Evolutionary conservation across 2,888 invertebrate genomes (phyloP), one percentile per base, ranked within the genome.

Genomic region (Hedya salicella): DNA sequence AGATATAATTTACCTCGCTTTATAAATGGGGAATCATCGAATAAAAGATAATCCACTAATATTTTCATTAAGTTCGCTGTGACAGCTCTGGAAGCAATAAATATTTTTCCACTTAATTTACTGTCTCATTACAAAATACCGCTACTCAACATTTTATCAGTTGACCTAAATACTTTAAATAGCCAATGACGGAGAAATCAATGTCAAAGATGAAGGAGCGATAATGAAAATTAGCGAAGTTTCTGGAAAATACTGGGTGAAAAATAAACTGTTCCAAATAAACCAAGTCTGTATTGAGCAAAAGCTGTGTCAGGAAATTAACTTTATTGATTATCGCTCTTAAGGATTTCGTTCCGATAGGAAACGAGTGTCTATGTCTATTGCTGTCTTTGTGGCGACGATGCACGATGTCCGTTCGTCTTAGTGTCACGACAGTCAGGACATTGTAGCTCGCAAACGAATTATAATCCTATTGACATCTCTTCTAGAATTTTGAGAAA

Each of bases 151-250:
- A 77, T 70, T 71, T 71, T 64, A 54, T 68, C 56, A 21, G 30
- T 63, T 32, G 48, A 32, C 30, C 42, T 32, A 17, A 3, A 16
- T 36, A 53, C 46, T 69, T 68, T 52, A 53, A 54, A 59, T 62
- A 56, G 65, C 11, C 25, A 25, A 13, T 30, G 42, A 25, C 11
- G 73, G 50, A 70, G 68, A 73, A 71, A 75, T 74, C 72, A 74
- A 75, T 78, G 75, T 69, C 68, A 68, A 63, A 71, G 71, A 73
- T 70, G 68, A 70, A 75, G 72, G 70, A 71, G 70, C 66, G 66
- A 62, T 50, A 44, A n/a, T 6, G 49, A 19, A 57, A 32, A 8
- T 25, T 49, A 16, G 4, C 0, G 19, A 42, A 13, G 32, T 32
- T 40, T 19, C 40, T 57, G 42, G 21, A 19, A n/a, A 63, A 48